Evolutionary conservation across 2,888 invertebrate species (phyloP).

Genomic region (Eretmocerus hayati): DNA sequence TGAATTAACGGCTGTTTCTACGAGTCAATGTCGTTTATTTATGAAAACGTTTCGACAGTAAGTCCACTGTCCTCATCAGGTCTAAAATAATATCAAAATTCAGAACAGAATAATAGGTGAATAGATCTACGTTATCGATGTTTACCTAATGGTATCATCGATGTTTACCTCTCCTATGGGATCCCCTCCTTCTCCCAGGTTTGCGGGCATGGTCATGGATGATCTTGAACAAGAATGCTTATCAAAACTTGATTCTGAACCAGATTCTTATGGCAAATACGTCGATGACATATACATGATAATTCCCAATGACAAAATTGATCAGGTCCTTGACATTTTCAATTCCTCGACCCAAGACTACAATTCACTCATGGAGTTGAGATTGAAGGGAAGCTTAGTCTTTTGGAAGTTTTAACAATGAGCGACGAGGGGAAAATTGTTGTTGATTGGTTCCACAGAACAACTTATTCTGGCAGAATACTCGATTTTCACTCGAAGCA

Average conservation of each 20-base stretch:
- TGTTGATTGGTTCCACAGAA: background rate
- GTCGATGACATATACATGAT: background rate
- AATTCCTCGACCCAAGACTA: background rate
- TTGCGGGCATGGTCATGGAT: background rate
- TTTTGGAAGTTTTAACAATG: background rate
- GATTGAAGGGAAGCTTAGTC: background rate
- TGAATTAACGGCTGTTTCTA: too few species aligned
- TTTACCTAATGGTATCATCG: too few species aligned
- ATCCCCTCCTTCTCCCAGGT: too few species aligned
- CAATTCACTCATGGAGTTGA: background rate
- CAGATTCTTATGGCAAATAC: background rate
- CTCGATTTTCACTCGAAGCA: background rate
- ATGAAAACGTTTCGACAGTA: too few species aligned
- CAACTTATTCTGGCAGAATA: background rate
- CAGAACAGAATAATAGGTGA: too few species aligned
- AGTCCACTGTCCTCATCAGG: too few species aligned
- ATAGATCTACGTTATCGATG: too few species aligned
- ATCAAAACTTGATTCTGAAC: background rate
- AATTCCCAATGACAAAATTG: background rate
- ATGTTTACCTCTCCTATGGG: too few species aligned
- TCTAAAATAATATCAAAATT: too few species aligned
- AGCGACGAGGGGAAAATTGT: background rate
- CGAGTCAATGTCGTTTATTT: too few species aligned
- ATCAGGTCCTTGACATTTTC: background rate
- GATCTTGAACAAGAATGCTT: background rate